Conservation (phyloP, 1,140 invertebrate species). For the Thalassaphorura encarpata region DNA sequence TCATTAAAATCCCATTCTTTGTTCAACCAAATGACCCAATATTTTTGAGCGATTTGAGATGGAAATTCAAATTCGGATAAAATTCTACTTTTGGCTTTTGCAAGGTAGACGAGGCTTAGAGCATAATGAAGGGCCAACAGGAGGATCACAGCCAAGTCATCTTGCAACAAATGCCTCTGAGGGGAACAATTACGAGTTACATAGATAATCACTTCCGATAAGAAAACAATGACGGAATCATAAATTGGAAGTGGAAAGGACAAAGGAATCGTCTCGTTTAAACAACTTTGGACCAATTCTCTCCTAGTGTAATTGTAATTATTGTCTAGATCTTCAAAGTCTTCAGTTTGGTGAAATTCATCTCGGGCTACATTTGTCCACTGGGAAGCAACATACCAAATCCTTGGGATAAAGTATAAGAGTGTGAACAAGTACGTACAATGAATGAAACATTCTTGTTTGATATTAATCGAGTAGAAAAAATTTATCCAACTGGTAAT, state of each 20-base stretch:
- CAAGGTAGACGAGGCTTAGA: not conserved
- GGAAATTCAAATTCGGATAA: not conserved
- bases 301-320: not conserved
- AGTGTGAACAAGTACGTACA: not conserved
- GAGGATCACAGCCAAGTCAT: not conserved
- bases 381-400: not conserved
- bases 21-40: not conserved
- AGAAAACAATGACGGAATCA: not conserved
- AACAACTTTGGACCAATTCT: not conserved
- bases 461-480: not conserved
- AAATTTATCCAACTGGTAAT: not conserved
- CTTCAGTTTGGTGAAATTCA: not conserved
- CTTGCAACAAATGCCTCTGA: not conserved
- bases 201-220: not conserved
- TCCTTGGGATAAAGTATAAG: not conserved
- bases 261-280: not conserved
- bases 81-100: not conserved
- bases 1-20: not conserved
- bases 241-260: not conserved
- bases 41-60: not conserved
- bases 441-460: not conserved
- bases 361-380: not conserved
- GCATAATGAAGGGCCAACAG: not conserved
- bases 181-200: not conserved
- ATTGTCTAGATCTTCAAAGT: not conserved